Conservation (phyloP, 2,113 vertebrate species). For the Romanogobio albipinnatus region DNA sequence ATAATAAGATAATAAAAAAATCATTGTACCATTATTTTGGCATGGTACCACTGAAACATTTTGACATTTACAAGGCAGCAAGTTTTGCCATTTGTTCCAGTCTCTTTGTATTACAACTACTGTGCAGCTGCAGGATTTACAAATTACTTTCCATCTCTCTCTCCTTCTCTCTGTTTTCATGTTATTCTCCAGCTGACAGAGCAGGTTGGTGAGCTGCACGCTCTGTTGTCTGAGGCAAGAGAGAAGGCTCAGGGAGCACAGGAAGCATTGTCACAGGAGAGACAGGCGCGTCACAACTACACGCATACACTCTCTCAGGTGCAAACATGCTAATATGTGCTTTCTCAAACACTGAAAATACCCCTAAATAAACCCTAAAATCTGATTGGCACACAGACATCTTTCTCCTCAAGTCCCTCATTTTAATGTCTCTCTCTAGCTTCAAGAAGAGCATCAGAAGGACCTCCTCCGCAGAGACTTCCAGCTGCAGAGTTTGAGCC, state of each 20-base stretch:
- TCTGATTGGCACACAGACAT: neutral
- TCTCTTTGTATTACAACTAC: slow-evolving; percentile 5
- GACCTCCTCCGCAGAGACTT: slow-evolving; percentile 89
- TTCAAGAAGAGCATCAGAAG: slow-evolving; percentile 96
- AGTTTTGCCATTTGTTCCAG: neutral
- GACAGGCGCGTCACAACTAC: slow-evolving; percentile 80
- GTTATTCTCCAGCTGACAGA: slow-evolving; percentile 46
- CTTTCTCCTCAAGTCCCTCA: neutral
- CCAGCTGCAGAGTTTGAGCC: slow-evolving; percentile 92
- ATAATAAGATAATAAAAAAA: too few species aligned
- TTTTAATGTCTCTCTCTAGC: slow-evolving; percentile 67
- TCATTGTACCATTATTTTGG: neutral
- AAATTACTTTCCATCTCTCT: slow-evolving; percentile 4
- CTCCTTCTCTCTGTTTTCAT: slow-evolving; percentile 19
- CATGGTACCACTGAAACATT: neutral
- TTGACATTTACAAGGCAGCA: neutral
- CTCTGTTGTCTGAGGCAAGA: slow-evolving; percentile 79
- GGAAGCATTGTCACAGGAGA: slow-evolving; percentile 85
- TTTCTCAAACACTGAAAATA: neutral
- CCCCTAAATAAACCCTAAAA: neutral
- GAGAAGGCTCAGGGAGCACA: slow-evolving; percentile 79
- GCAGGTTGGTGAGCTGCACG: slow-evolving; percentile 82
- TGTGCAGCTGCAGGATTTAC: neutral
- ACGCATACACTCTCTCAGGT: slow-evolving; percentile 88
- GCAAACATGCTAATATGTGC: neutral